These are phyloP conservation scores for Ophion ellenae DNA, from an alignment of 2,888 invertebrate species.

Conservation along the genomic window DNA sequence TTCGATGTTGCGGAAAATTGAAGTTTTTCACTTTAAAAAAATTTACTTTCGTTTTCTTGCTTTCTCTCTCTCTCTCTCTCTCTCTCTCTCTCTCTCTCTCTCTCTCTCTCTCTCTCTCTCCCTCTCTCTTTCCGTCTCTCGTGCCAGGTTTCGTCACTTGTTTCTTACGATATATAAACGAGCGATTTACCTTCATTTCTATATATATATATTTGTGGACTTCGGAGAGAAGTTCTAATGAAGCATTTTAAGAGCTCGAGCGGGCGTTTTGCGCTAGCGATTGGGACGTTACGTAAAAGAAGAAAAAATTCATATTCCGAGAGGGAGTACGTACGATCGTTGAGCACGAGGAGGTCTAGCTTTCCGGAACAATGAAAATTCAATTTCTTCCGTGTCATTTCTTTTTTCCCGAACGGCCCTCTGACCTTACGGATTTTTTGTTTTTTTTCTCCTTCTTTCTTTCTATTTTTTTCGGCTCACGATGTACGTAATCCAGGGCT, in stretches of 20 bases:
- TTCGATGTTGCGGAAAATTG: slow-evolving; percentile 77
- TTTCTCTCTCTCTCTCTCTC: slow-evolving; percentile 7
- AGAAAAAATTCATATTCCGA: slow-evolving; percentile 4
- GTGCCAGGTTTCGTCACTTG: background rate
- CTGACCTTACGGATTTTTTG: background rate
- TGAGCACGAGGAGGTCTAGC: slow-evolving; percentile 22
- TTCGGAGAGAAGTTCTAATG: slow-evolving; percentile 18
- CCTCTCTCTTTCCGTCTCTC: background rate
- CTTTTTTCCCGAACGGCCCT: background rate
- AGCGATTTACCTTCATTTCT: too few relatives aligned
- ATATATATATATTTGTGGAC: background rate
- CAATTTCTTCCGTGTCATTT: slow-evolving; percentile 25
- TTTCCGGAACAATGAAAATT: slow-evolving; percentile 45
- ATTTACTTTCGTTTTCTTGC: slow-evolving; percentile 7
- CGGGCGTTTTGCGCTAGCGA: slow-evolving; percentile 20
- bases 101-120: background rate
- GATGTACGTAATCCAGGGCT: slow-evolving; percentile 15
- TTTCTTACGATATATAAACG: slow-evolving; percentile 23
- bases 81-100: slow-evolving; percentile 5
- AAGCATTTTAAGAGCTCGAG: slow-evolving; percentile 41
- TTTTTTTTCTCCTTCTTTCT: slow-evolving; percentile 11
- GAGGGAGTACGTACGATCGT: slow-evolving; percentile 34
- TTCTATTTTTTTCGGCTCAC: background rate
- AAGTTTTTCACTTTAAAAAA: slow-evolving; percentile 44
- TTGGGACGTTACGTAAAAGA: slow-evolving; percentile 9